phyloP scores from a whole-genome alignment of 2,113 vertebrate species.

The Lonchura striata region DNA sequence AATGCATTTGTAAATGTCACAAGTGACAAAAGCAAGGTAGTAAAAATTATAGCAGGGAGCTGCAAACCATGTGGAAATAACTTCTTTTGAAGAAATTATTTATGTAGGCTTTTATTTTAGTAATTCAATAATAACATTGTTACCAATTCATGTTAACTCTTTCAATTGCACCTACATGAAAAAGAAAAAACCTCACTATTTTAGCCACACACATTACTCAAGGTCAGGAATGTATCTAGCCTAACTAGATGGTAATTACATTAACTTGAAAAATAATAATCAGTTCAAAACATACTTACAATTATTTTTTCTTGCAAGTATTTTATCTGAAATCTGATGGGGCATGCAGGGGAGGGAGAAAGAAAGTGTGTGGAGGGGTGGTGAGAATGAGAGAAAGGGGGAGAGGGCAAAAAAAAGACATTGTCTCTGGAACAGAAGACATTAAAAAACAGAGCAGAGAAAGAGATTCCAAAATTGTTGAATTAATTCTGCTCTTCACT shows the following conservation, averaged over 20 bases:
- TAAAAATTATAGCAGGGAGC: conserved; percentile 47
- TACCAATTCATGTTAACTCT: neutral
- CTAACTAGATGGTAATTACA: neutral
- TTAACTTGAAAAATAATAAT: neutral
- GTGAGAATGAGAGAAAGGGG: neutral
- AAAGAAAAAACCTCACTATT: neutral
- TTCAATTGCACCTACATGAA: neutral
- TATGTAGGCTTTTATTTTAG: neutral
- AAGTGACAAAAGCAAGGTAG: conserved; percentile 50
- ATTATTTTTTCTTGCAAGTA: neutral
- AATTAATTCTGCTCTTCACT: conserved; percentile 16
- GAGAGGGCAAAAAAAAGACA: neutral
- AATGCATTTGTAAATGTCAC: conserved; percentile 40
- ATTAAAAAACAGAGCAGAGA: neutral
- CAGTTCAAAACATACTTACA: neutral
- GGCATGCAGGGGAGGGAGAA: neutral
- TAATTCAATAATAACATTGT: neutral
- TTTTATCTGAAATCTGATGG: neutral
- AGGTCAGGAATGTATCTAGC: neutral
- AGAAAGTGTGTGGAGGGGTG: neutral
- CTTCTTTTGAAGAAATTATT: conserved; percentile 42
- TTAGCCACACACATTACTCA: neutral
- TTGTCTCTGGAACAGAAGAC: neutral
- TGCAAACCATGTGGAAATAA: conserved; percentile 60
- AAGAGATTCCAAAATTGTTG: neutral